These are phyloP conservation scores for Drosophila colorata DNA, from an alignment of 2,888 invertebrate genomes.

Conservation along the genomic window DNA sequence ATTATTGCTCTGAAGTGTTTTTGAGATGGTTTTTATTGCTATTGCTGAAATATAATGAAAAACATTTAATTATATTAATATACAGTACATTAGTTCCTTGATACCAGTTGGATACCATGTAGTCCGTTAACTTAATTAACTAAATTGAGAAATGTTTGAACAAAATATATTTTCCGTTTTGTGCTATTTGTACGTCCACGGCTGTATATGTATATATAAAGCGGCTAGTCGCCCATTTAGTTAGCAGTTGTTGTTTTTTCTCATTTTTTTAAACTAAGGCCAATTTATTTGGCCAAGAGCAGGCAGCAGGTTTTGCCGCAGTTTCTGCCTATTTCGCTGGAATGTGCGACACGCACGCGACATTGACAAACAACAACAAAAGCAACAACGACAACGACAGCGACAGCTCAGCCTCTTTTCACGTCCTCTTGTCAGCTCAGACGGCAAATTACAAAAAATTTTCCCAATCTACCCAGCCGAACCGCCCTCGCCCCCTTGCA, in stretches of 20 bases:
- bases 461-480: slow-evolving; percentile 19
- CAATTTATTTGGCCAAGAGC: slow-evolving; percentile 38
- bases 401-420: slow-evolving; percentile 36
- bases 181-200: background rate
- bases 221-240: slow-evolving; percentile 34
- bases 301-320: background rate
- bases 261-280: slow-evolving; percentile 37
- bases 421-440: slow-evolving; percentile 37
- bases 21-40: too few species aligned
- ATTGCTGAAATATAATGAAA: too few species aligned
- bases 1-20: too few species aligned
- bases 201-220: slow-evolving; percentile 11
- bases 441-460: slow-evolving; percentile 43
- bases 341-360: slow-evolving; percentile 56
- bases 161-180: background rate
- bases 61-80: too few species aligned
- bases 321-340: slow-evolving; percentile 17
- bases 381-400: background rate
- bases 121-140: too few species aligned
- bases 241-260: slow-evolving; percentile 33
- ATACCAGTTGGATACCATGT: too few species aligned
- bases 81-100: too few species aligned
- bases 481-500: slow-evolving; percentile 18
- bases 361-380: slow-evolving; percentile 47
- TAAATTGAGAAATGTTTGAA: too few species aligned